A percentile compares a stretch with the other conserved stretches of the same genome.
These are phyloP conservation scores for Yponomeuta sedellus DNA, from an alignment of 2,888 invertebrate genomes.

Conservation along the genomic window DNA sequence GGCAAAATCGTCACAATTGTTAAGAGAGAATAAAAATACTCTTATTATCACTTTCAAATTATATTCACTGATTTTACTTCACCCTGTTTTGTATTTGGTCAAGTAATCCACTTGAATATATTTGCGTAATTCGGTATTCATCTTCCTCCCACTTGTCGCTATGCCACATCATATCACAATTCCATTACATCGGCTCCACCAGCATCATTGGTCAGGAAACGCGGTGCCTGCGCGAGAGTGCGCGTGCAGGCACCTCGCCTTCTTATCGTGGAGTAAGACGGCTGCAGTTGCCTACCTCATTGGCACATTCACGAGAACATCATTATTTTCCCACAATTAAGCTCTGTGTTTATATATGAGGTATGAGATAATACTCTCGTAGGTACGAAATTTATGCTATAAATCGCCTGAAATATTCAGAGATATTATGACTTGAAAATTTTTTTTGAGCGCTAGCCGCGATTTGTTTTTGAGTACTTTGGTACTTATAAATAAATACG, in stretches of 20 bases:
- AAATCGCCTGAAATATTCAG: no score
- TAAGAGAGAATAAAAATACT: constrained; percentile 56
- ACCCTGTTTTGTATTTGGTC: constrained; percentile 3
- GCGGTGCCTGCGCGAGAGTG: not conserved
- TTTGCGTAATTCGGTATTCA: not conserved
- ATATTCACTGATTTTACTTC: constrained; percentile 2
- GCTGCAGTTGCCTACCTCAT: not conserved
- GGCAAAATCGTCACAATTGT: constrained; percentile 75
- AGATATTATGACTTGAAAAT: no score
- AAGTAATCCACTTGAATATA: constrained; percentile 1
- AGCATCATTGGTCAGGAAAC: not conserved
- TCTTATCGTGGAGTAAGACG: constrained; percentile 1
- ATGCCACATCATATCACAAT: not conserved
- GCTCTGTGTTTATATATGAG: no score
- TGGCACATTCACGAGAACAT: not conserved
- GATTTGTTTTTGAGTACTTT: no score
- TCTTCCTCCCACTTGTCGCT: constrained; percentile 5
- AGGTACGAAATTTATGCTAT: no score
- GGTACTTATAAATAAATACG: no score
- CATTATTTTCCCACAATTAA: no score
- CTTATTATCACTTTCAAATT: constrained; percentile 29
- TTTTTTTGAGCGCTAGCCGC: no score
- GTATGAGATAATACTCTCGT: no score
- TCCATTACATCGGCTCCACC: not conserved
- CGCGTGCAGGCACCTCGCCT: not conserved